A percentile compares a stretch with the other conserved stretches of the same genome.
Evolutionary conservation across 1,140 invertebrate species (phyloP).

Genomic region (Drosophila mojavensis): DNA sequence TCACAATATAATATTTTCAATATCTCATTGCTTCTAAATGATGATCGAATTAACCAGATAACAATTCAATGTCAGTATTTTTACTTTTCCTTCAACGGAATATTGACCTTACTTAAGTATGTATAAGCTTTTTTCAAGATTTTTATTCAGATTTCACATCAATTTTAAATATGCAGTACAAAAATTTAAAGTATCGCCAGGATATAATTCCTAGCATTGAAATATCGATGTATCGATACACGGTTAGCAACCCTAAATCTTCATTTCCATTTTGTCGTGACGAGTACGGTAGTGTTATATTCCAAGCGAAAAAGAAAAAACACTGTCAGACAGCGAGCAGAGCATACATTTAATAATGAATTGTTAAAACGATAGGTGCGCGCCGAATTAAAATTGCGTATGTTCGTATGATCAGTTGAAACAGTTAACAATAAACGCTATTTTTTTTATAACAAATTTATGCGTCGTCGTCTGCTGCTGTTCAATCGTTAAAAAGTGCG

Average conservation of each 20-base stretch:
- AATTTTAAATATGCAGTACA: no score
- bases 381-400: constrained; percentile 63
- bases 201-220: neutral
- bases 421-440: constrained; percentile 41
- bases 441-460: constrained; percentile 62
- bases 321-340: constrained; percentile 74
- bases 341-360: constrained; percentile 75
- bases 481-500: constrained; percentile 78
- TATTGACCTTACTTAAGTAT: no score
- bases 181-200: no score
- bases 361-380: constrained; percentile 72
- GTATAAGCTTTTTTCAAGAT: no score
- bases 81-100: no score
- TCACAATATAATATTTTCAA: neutral
- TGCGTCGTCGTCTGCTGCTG: constrained; percentile 54
- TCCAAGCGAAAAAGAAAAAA: constrained; percentile 63
- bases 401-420: constrained; percentile 44
- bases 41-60: no score
- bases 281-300: constrained; percentile 56
- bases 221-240: constrained; percentile 40
- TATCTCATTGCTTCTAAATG: no score
- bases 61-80: no score
- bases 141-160: no score
- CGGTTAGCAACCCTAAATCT: constrained; percentile 35
- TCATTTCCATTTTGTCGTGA: constrained; percentile 62